Evolutionary conservation across 2,113 vertebrate genomes (phyloP).

Genomic region (Phaethon lepturus): DNA sequence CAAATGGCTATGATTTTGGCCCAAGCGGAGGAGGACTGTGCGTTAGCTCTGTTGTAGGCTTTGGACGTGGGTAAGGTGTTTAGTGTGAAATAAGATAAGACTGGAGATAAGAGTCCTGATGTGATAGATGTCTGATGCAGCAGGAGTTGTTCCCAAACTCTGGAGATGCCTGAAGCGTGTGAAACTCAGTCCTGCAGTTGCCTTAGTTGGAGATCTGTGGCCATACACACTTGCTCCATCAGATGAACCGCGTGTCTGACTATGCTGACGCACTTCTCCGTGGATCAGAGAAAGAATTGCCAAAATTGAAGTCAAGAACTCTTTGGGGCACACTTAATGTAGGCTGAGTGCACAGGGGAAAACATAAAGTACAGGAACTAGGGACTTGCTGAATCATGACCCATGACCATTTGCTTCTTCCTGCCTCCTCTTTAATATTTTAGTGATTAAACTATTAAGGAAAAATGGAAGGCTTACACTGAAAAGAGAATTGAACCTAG

Average conservation of each 20-base stretch:
- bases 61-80: not conserved
- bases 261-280: not conserved
- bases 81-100: not conserved
- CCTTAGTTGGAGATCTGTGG: not conserved
- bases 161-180: not conserved
- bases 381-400: not conserved
- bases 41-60: not conserved
- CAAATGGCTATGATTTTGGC: not conserved
- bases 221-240: rapidly evolving
- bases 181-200: not conserved
- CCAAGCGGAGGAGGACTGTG: not conserved
- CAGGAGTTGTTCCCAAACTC: not conserved
- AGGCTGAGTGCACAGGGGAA: not conserved
- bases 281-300: not conserved
- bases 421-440: not conserved
- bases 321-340: not conserved
- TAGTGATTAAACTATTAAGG: not conserved
- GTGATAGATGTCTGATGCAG: too few relatives aligned
- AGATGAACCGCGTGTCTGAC: not conserved
- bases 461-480: not conserved
- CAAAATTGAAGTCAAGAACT: not conserved
- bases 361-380: not conserved
- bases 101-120: not conserved
- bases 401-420: not conserved
- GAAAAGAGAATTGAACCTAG: not conserved